Percentiles rank a stretch among this genome's conserved stretches.
phyloP scores from a whole-genome alignment of 2,797 vertebrate genomes.

The Nasua narica region DNA sequence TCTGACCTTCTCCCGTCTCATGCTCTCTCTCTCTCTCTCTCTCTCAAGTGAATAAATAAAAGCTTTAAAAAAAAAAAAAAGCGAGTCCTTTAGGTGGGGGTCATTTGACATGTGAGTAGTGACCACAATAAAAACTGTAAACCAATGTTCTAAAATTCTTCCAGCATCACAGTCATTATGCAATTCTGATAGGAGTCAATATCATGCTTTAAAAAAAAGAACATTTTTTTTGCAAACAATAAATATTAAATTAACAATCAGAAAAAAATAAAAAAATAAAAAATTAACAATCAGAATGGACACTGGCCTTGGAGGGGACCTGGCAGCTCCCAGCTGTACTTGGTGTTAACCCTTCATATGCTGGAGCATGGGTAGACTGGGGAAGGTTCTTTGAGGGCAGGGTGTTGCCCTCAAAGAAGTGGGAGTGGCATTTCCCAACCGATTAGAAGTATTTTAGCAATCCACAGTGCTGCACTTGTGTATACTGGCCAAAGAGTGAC shows the following conservation, averaged over 20 bases:
- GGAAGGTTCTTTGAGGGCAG: not conserved
- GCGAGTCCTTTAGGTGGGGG: slow-evolving; percentile 1
- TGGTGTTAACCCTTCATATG: not conserved
- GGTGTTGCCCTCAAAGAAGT: no score
- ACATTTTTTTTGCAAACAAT: not conserved
- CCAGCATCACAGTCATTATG: not conserved
- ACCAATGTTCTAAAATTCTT: not conserved
- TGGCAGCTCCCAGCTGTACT: not conserved
- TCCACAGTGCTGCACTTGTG: not conserved
- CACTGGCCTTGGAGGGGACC: not conserved
- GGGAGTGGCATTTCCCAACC: not conserved
- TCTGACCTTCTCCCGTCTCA: no score
- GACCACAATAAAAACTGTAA: slow-evolving; percentile 32
- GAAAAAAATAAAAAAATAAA: not conserved
- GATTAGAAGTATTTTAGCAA: not conserved
- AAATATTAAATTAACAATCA: not conserved
- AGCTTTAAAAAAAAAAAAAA: no score
- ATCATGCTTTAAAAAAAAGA: not conserved
- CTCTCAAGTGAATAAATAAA: no score
- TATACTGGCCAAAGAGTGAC: not conserved
- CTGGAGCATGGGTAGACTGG: not conserved
- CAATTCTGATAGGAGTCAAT: not conserved
- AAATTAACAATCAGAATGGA: not conserved
- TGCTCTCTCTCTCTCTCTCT: no score
- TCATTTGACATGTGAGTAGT: not conserved